Conservation (phyloP, 2,797 vertebrate genomes). For the Acropternis orthonyx region DNA sequence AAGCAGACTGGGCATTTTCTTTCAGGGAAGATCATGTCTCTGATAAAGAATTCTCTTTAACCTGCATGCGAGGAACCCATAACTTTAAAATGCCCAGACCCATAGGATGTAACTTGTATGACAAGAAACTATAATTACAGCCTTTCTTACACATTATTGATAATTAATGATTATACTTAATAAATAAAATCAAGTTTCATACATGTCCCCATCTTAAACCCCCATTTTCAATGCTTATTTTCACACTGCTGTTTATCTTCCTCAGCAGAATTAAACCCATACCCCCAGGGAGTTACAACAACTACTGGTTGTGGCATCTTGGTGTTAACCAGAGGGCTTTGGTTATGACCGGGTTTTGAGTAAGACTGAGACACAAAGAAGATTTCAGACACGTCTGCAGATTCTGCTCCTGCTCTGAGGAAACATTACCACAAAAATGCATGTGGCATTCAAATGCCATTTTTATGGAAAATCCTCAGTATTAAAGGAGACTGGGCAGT, state of each 20-base stretch:
- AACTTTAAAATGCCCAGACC: background rate
- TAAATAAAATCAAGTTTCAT: background rate
- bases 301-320: background rate
- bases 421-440: background rate
- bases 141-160: background rate
- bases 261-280: background rate
- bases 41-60: background rate
- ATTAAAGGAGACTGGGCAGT: background rate
- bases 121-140: background rate
- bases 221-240: background rate
- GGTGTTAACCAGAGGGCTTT: background rate
- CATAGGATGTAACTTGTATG: background rate
- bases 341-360: background rate
- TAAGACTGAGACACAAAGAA: background rate
- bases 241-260: background rate
- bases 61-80: background rate
- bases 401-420: background rate
- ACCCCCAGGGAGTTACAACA: background rate
- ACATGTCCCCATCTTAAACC: background rate
- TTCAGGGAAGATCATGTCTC: background rate
- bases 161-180: background rate
- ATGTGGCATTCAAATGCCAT: fast-evolving
- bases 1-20: background rate
- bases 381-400: background rate
- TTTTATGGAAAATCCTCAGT: background rate